Evolutionary conservation across 2,113 vertebrate species (phyloP), one percentile per base, ranked within the genome.

Genomic region (Lepisosteus oculatus): DNA sequence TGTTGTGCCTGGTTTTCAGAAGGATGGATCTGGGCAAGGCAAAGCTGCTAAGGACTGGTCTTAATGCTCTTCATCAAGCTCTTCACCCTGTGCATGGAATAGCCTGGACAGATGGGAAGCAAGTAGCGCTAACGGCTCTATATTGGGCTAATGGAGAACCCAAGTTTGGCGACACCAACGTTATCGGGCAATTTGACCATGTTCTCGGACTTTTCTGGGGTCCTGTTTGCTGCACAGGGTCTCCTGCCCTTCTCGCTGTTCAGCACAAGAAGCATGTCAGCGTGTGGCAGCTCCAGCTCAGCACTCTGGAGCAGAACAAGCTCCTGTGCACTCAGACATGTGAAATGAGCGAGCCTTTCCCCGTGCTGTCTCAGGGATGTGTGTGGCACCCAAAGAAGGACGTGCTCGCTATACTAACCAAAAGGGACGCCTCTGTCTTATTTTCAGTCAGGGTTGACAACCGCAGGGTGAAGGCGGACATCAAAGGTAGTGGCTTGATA

Each of bases 21-120:
- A 85, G 76, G 70, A 98, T 99, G 97, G 96, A 98, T 74, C 81
- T 99, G 68, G 97, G 97, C 69, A 94, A 95, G 78, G 96, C 93
- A 59, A 96, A 94, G 77, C 93, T 99, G 64, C 88, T 94, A 65
- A 90, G 95, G 87, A 94, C 92, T 0, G 96, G 96, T 15, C 85
- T 97, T 81, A 99, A 99, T 66, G 89, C 91, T 2, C 87, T 99
- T 0, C 86, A 93, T 81, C 96, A 97, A 81, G 97, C 97, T 43
- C 79, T 97, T 67, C 97, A 99, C 77, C 96, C 96, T 0, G 8
- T 92, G 73, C 93, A 97, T 0, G 97, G 97, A 70, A 94, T 99
- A 8, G 95, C 94, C 3, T 99, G 97, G 97, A 99, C 97, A 0
- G 94, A 99, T 3, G 97, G 97, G 71, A 94, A 85, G 67, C 97